Base-by-base conservation (phyloP, 2,797 vertebrate genomes). In the Coreius guichenoti region DNA sequence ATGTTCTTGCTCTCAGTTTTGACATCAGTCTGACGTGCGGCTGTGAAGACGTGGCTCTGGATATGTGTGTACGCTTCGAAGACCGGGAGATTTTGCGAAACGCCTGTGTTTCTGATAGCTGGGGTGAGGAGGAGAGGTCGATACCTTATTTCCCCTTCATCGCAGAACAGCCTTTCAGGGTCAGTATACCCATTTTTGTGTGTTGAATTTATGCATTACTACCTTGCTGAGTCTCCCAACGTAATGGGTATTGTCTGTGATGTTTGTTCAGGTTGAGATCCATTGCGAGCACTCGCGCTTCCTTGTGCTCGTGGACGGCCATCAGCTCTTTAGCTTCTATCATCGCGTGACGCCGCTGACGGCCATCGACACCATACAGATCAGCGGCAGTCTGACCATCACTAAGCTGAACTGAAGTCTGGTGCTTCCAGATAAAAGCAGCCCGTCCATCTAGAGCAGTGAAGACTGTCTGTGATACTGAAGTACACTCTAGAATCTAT, bases 111-210 rank as follows among this genome's bases (percentile, higher is more conserved):
- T 95, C 96, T 0, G 98, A 97, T 12, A 93, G 94, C 86, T 97
- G 96, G 96, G 96, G 96, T 0, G 95, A 96, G 86, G 91, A 94
- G 1, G 97, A 99, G 39, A 94, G 93, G 0, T 92, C 94, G 1
- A 94, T 96, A 76, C 95, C 97, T 0, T 99, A 96, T 91, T 99
- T 99, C 51, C 98, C 98, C 0, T 99, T 99, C 94, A 98, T 99
- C 92, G 94, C 94, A 14, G 96, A 95, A 80, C 98, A 98, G 89
- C 97, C 98, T 0, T 99, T 99, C 93, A 95, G 95, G 96, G 98
- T 99, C 92, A 94, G 39, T 49, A 17, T 56, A 45, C 33, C 4
- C 5, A 26, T 43, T 39, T 39, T 33, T 39, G 36, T 39, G 36
- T 39, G 36, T 39, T 43, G 39, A 11, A 11, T 43, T 43, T 43